Percentiles rank a stretch among this genome's conserved stretches.
These are phyloP conservation scores for Ophion obscuratus DNA, from an alignment of 2,888 invertebrate species.

Conservation along the genomic window DNA sequence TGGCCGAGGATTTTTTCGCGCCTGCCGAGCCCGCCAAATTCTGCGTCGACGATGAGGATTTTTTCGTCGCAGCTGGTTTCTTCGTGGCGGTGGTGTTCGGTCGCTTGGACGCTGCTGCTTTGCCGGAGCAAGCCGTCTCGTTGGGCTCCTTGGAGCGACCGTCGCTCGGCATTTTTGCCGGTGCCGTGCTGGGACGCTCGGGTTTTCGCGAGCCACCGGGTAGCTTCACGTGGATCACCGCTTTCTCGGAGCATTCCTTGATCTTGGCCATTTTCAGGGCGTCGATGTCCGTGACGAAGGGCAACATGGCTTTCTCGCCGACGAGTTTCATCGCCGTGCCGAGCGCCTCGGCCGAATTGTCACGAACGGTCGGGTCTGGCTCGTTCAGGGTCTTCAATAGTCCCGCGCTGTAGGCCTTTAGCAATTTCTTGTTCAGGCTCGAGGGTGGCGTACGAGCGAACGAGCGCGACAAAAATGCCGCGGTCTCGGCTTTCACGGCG, in stretches of 20 bases:
- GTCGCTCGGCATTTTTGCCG: conserved; percentile 82
- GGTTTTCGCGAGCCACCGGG: conserved; percentile 87
- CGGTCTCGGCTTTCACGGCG: conserved; percentile 94
- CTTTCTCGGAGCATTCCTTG: conserved; percentile 97
- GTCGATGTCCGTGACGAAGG: conserved; percentile 95
- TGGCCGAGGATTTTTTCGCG: conserved; percentile 80
- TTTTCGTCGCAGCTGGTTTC: conserved; percentile 79
- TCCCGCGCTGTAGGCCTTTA: conserved; percentile 92
- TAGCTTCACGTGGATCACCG: conserved; percentile 91
- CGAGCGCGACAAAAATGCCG: conserved; percentile 92
- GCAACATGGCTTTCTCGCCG: conserved; percentile 94
- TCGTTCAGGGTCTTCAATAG: conserved; percentile 92
- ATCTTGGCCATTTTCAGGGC: conserved; percentile 96
- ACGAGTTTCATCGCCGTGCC: conserved; percentile 97
- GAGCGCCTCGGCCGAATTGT: conserved; percentile 95
- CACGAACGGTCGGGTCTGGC: conserved; percentile 95
- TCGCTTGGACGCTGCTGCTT: conserved; percentile 71
- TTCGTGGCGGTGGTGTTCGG: conserved; percentile 78
- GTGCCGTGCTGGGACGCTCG: conserved; percentile 85
- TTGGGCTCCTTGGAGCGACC: conserved; percentile 63
- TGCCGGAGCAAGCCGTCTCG: conserved; percentile 62
- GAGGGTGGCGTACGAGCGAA: conserved; percentile 93
- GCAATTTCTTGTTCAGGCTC: conserved; percentile 94
- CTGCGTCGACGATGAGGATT: conserved; percentile 73
- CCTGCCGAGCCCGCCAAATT: conserved; percentile 77